These are phyloP conservation scores for Paedocypris sp. DNA, from an alignment of 2,113 vertebrate species.

Conservation along the genomic window DNA sequence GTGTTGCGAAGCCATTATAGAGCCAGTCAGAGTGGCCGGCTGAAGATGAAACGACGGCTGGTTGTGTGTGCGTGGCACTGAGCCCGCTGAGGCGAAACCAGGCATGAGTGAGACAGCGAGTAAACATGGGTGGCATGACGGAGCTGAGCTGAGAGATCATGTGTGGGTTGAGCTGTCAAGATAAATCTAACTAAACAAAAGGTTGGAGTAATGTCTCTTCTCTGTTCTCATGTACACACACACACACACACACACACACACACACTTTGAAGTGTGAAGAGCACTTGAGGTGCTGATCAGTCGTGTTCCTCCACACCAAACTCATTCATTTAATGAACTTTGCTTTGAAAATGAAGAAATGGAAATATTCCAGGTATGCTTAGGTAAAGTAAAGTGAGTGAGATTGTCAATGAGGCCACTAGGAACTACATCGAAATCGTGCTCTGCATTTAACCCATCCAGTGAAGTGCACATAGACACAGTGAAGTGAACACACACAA, in stretches of 20 bases:
- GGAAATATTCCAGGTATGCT: no score
- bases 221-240: not conserved
- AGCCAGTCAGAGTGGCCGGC: not conserved
- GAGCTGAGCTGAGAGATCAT: not conserved
- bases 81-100: not conserved
- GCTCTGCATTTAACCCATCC: no score
- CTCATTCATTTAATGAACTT: no score
- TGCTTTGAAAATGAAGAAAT: no score
- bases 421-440: no score
- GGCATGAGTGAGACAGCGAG: not conserved
- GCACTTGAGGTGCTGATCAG: no score
- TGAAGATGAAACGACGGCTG: slow-evolving; percentile 6
- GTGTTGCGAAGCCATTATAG: not conserved
- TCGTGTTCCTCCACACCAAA: no score
- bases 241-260: not conserved
- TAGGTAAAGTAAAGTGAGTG: no score
- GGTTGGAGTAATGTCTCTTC: not conserved
- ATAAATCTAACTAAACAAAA: not conserved
- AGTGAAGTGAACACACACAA: no score
- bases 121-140: not conserved
- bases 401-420: no score
- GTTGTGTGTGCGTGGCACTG: not conserved
- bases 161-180: slow-evolving; percentile 1
- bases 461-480: no score
- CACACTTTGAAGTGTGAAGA: not conserved